Evolutionary conservation across 2,797 vertebrate species (phyloP).

Genomic region (Lagothrix lagotricha): DNA sequence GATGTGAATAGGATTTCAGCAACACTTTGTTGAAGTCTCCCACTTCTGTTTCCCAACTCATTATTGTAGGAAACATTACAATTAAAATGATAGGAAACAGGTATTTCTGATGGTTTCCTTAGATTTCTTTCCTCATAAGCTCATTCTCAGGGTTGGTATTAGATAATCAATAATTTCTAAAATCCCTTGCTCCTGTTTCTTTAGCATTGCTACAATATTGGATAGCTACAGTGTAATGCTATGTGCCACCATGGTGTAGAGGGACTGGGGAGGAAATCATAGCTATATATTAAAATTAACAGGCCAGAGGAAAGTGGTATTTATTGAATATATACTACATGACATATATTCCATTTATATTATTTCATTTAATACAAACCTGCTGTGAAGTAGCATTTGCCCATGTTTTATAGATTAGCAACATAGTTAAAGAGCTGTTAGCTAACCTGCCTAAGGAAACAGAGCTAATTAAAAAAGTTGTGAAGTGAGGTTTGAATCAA

Average conservation of each 20-base stretch:
- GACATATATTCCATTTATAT: background rate
- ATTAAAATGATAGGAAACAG: background rate
- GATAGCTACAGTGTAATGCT: background rate
- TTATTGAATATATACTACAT: background rate
- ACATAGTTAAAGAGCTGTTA: constrained; percentile 9
- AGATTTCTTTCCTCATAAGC: background rate
- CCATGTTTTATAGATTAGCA: constrained; percentile 31
- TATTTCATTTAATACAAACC: background rate
- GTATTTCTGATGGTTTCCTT: constrained; percentile 38
- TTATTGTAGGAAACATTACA: constrained; percentile 21
- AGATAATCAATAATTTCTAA: background rate
- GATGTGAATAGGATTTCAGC: background rate
- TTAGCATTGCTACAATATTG: background rate
- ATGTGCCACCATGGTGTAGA: background rate
- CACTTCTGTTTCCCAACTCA: background rate
- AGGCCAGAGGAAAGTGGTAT: background rate
- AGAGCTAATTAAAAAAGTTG: constrained; percentile 29
- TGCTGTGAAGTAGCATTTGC: background rate
- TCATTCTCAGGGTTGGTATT: background rate
- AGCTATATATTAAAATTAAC: background rate
- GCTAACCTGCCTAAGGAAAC: background rate
- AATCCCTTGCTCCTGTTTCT: background rate
- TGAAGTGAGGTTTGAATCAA: background rate
- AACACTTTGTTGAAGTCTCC: background rate
- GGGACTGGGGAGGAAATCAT: background rate